Evolutionary conservation across 1,140 invertebrate species (phyloP), one percentile per base, ranked within the genome.

Genomic region (Aphaenogaster ashmeadi): DNA sequence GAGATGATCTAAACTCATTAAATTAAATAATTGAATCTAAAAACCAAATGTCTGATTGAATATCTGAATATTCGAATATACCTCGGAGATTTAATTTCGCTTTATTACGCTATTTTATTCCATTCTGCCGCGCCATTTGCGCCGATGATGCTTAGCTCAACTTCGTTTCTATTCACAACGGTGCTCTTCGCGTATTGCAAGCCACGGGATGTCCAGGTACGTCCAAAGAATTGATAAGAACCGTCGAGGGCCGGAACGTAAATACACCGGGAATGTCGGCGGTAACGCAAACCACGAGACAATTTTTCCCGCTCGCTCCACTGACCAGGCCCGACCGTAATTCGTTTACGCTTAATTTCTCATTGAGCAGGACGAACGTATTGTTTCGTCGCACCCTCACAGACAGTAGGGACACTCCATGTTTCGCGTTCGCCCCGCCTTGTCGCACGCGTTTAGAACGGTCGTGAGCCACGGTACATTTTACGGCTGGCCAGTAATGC

Each of bases 401-500:
- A 58, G 44, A 47, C 69, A 52, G 47, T 50, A 52, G 44, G 54
- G 60, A 86, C 72, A 56, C 36, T 88, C 64, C 21, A 50, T 83
- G 77, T 88, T 87, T 78, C 69, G 41, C 87, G 36, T 67, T 80
- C 74, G 77, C 56, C 27, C 60, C 58, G 38, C 56, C 62, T 54
- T 66, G 64, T 47, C 8, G 15, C 36, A 18, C 41, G 60, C 71
- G 64, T 75, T 71, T 87, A 67, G 60, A 80, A 85, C 3, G 88
- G 52, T 69, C 85, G 89, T 74, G 85, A 86, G 85, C 77, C 79
- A 66, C 58, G 86, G 54, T 92, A 89, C 75, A 92, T 93, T 90
- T 91, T 89, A 91, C 67, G 89, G 74, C 90, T 86, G 90, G 89
- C 88, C 79, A 64, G 89, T 93, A 91, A 93, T 92, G 91, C 77